Base-by-base conservation (phyloP, 2,888 invertebrate genomes). In the Rhagonycha lutea region DNA sequence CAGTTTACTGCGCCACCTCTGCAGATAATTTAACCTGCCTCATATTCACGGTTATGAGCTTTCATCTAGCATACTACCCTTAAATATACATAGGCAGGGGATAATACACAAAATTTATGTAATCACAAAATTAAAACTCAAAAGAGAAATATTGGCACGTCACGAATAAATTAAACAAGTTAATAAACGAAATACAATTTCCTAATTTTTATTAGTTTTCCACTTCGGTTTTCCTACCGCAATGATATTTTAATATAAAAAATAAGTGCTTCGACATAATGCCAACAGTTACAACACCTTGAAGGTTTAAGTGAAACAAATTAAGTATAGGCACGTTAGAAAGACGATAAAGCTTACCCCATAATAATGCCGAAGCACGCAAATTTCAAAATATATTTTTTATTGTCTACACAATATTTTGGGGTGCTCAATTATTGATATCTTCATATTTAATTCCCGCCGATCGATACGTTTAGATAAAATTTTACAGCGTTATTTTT, bases 1-100 rank as follows among this genome's bases (percentile, higher is more conserved):
- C 28, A 65, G 67, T 61, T 75, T 71, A 75, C 74, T 75, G 74
- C 74, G 71, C 71, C 71, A 71, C 74, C 74, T 75, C 74, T 75
- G 74, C 74, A 70, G 74, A 61, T 75, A 75, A 71, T 75, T 75
- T 75, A 71, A 68, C 62, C 32, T 74, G 67, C 28, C 23, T 47
- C 62, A 24, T 65, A 69, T 72, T 47, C 71, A n/a, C 23, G 61
- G 68, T 71, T 68, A 71, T 75, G 75, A 68, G 72, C 69, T 69
- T 63, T 67, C 68, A 18, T 69, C 29, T 24, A 32, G 14, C 65
- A 23, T 12, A 68, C 47, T 8, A n/a, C 47, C 47, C 47, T 47
- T 47, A 47, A 47, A 47, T 47, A 32, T 12, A n/a, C 12, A 47
- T 47, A 47, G 47, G 47, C 47, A 47, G 5, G 47, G 47, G 47